These are phyloP conservation scores for Zaprionus bogoriensis DNA, from an alignment of 2,888 invertebrate genomes.

Conservation along the genomic window DNA sequence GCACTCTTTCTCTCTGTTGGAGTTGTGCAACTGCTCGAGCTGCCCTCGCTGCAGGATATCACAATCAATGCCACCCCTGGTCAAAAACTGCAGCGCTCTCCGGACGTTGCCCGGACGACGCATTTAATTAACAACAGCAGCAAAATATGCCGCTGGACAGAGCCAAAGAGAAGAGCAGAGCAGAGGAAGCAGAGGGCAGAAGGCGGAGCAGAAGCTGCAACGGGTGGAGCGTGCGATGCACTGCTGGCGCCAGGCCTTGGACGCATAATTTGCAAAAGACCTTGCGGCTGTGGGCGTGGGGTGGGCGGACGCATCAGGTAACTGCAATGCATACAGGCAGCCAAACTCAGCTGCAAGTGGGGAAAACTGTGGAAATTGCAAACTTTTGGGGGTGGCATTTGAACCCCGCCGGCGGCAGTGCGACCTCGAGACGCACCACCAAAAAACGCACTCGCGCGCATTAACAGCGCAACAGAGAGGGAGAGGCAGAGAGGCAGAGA, in stretches of 20 bases:
- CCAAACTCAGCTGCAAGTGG: too few relatives aligned
- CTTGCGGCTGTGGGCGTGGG: constrained; percentile 21
- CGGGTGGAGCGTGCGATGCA: constrained; percentile 47
- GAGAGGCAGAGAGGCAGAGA: background rate
- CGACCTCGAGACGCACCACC: constrained; percentile 61
- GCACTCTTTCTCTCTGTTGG: too few relatives aligned
- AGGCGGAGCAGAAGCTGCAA: background rate
- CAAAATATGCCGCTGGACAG: constrained; percentile 9
- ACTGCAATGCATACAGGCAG: too few relatives aligned
- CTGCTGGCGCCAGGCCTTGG: constrained; percentile 45
- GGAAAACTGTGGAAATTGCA: constrained; percentile 38
- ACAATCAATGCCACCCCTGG: constrained; percentile 38
- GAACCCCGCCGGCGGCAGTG: constrained; percentile 5
- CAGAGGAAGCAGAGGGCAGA: background rate
- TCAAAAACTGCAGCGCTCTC: constrained; percentile 37
- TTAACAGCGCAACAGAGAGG: constrained; percentile 15
- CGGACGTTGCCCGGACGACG: constrained; percentile 41
- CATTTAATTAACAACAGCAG: constrained; percentile 63
- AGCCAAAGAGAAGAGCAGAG: background rate
- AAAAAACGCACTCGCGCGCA: constrained; percentile 48
- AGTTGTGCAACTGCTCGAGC: too few relatives aligned
- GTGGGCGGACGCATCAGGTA: constrained; percentile 26
- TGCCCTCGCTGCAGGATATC: constrained; percentile 19
- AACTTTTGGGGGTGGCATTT: constrained; percentile 35
- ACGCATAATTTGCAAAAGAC: constrained; percentile 50